Conservation (phyloP, 1,140 invertebrate genomes). For the Macrobrachium nipponense region DNA sequence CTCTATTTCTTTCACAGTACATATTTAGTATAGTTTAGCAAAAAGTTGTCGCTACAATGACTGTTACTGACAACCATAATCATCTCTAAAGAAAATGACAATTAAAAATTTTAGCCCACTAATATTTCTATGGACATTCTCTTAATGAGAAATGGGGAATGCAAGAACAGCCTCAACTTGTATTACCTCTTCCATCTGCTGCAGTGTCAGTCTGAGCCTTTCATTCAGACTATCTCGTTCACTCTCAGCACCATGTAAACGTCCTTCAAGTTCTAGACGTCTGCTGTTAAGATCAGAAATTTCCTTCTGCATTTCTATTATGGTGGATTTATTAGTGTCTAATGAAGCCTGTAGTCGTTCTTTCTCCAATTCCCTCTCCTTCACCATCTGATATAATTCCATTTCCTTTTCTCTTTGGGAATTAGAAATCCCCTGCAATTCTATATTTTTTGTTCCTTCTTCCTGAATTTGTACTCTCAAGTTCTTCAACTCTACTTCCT, state of each 20-base stretch:
- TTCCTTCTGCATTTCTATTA: background rate
- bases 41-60: too few species aligned
- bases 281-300: background rate
- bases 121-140: too few species aligned
- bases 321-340: background rate
- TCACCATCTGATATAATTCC: background rate
- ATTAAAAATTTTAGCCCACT: too few species aligned
- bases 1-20: too few species aligned
- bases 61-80: too few species aligned
- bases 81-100: too few species aligned
- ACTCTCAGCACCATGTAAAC: background rate
- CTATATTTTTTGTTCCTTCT: background rate
- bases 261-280: background rate
- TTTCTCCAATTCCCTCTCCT: background rate
- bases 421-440: background rate
- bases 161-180: background rate
- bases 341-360: background rate
- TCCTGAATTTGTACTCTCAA: background rate
- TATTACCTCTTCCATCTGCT: conserved; percentile 24
- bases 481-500: background rate
- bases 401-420: conserved; percentile 12
- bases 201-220: background rate
- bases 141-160: too few species aligned
- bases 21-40: too few species aligned
- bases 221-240: conserved; percentile 8